Evolutionary conservation across 2,797 vertebrate species (phyloP).

Genomic region (Fratercula arctica): DNA sequence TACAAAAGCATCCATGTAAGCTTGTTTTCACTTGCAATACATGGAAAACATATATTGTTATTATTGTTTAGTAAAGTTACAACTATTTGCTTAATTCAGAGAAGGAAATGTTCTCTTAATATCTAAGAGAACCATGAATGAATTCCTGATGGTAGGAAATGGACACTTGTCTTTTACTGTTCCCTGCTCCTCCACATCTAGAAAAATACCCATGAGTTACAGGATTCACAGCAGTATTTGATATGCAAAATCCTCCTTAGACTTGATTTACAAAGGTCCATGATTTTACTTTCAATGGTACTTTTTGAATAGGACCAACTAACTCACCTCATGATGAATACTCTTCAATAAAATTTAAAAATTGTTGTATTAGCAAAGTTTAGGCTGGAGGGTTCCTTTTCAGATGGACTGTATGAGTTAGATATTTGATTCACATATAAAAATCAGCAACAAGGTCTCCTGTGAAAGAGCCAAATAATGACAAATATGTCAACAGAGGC

Average conservation of each 20-base stretch:
- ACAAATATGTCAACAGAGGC: not conserved
- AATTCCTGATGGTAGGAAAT: not conserved
- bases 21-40: not conserved
- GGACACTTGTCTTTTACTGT: not conserved
- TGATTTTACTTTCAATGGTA: not conserved
- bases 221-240: not conserved
- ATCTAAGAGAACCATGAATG: not conserved
- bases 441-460: not conserved
- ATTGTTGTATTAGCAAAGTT: not conserved
- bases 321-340: not conserved
- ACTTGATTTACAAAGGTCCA: not conserved
- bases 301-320: not conserved
- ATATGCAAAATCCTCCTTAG: not conserved
- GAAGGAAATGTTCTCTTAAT: not conserved
- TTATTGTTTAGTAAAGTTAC: not conserved
- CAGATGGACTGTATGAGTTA: not conserved
- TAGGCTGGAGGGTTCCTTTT: not conserved
- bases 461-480: not conserved
- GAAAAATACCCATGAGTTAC: not conserved
- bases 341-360: not conserved
- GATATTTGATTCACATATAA: not conserved
- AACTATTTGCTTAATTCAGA: not conserved
- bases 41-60: not conserved
- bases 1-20: not conserved
- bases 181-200: not conserved